Base-by-base conservation (phyloP, 2,797 vertebrate genomes). In the Gorsachius magnificus region DNA sequence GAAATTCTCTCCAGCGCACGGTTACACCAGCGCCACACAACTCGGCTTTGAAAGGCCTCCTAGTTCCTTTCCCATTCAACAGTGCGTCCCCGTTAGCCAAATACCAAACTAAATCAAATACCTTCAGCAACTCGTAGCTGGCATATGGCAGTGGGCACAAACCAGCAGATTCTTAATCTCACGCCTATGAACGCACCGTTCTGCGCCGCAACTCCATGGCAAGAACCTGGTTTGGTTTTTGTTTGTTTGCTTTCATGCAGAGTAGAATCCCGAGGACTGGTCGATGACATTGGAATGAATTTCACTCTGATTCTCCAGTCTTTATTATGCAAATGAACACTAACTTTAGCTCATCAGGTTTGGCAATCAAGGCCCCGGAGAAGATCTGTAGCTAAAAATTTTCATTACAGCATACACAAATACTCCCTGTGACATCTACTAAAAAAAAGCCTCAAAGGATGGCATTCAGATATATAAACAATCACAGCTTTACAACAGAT, bases 261-360 rank as follows among this genome's bases (percentile, higher is more conserved):
- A 89, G 12, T 1, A 91, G 85, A 86, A 89, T 89, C 79, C 76
- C 93, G 95, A 97, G 84, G 87, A 96, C 90, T 89, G 91, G 64
- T 66, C 90, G 38, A 36, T 68, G 87, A 82, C 41, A 76, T 36
- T 75, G 77, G 93, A 91, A 95, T 86, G 85, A 75, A 90, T 94
- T 80, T 83, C 38, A 53, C 21, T 80, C 63, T 46, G 58, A 91
- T 89, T 90, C 68, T 84, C 68, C 75, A 25, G 61, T 51, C 36
- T 96, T 95, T 93, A 94, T 94, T 90, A 96, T 94, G 92, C 84
- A 97, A 96, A 97, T 93, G n/a, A 86, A 83, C 51, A 66, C 83
- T 95, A 51, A n/a, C 72, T 90, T 91, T 56, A 93, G 50, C 93
- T 95, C 78, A 45, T 94, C 85, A 76, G 79, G 83, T 90, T 87